Percentiles rank a stretch among this genome's conserved stretches.
phyloP scores from a whole-genome alignment of 2,113 vertebrate genomes.

The Melanocharis versteri region DNA sequence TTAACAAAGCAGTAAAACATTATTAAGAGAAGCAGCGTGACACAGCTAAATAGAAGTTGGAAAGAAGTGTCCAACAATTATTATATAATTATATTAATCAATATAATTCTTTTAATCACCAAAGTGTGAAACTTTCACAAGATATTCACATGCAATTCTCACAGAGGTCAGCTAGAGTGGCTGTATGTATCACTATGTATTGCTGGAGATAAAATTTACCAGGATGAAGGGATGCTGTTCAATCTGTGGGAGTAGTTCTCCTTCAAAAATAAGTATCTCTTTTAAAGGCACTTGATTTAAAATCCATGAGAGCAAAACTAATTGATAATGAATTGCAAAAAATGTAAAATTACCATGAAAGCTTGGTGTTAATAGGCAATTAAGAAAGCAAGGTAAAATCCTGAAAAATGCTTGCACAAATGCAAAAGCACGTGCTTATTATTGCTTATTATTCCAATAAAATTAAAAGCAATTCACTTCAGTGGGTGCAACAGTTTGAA shows the following conservation, averaged over 20 bases:
- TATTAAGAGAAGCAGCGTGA: not conserved
- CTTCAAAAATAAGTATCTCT: not conserved
- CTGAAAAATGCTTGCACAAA: not conserved
- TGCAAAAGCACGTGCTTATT: not conserved
- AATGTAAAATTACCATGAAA: not conserved
- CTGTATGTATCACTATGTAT: not conserved
- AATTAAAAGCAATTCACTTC: not conserved
- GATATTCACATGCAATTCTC: not conserved
- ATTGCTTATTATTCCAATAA: not conserved
- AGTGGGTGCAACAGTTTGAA: not conserved
- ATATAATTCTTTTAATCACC: not conserved
- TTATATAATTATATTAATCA: not conserved
- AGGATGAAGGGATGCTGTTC: not conserved
- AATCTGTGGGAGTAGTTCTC: not conserved
- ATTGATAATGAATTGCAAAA: not conserved
- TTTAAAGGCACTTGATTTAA: not conserved
- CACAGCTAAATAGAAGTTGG: not conserved
- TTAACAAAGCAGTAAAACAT: not conserved
- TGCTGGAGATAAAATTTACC: not conserved
- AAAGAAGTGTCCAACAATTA: not conserved
- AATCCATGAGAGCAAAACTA: not conserved
- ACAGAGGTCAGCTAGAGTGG: not conserved
- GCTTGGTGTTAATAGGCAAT: not conserved
- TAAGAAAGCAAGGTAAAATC: not conserved
- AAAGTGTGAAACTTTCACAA: not conserved